Conservation (phyloP, 2,888 invertebrate species). For the Quadroppia sp. region DNA sequence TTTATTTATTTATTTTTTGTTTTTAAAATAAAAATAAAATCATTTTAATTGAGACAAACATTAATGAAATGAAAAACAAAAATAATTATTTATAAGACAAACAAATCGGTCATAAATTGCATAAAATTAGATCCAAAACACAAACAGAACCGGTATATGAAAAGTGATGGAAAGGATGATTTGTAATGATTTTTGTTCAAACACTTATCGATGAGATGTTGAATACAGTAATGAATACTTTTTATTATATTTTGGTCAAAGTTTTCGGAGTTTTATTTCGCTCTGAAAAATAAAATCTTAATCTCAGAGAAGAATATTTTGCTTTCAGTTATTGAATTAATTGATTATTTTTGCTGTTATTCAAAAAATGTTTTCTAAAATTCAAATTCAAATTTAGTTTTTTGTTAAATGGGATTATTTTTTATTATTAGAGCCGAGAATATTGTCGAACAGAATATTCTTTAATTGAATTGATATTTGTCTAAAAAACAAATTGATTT, state of each 20-base stretch:
- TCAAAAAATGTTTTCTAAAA: background rate
- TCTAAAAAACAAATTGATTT: too few relatives aligned
- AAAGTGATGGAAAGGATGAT: background rate
- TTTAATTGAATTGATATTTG: too few relatives aligned
- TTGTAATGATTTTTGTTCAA: background rate
- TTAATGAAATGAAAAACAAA: too few relatives aligned
- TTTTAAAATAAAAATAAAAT: too few relatives aligned
- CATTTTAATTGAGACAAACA: too few relatives aligned
- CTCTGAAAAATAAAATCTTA: slow-evolving; percentile 5
- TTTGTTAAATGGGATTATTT: too few relatives aligned
- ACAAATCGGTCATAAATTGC: too few relatives aligned
- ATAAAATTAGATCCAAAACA: background rate
- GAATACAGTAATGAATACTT: background rate
- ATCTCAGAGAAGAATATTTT: background rate
- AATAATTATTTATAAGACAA: too few relatives aligned
- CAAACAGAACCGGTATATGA: background rate
- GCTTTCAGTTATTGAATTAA: background rate
- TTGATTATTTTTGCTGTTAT: background rate
- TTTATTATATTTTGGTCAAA: background rate
- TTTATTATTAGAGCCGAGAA: too few relatives aligned
- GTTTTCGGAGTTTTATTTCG: background rate
- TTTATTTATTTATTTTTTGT: too few relatives aligned
- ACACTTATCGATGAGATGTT: background rate
- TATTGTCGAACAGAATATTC: too few relatives aligned
- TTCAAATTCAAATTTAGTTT: too few relatives aligned